phyloP scores from a whole-genome alignment of 2,797 vertebrate genomes.

The Tokudaia tokunoshimensis region DNA sequence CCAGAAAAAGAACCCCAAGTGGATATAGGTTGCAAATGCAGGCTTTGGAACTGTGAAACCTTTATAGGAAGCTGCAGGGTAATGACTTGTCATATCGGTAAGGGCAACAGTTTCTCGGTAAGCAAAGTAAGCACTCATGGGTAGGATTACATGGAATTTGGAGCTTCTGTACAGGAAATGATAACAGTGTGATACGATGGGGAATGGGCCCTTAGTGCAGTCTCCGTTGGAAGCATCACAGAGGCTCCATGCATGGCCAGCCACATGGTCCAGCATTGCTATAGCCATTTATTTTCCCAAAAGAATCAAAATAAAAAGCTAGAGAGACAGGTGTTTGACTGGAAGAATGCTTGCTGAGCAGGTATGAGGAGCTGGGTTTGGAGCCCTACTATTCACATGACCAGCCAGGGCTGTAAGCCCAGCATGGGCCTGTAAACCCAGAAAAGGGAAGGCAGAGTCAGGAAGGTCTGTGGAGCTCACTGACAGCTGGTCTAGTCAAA shows the following conservation, averaged over 20 bases:
- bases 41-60: background rate
- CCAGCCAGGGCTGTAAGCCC: background rate
- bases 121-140: background rate
- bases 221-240: fast-evolving
- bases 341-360: background rate
- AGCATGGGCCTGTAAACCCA: background rate
- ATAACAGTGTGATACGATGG: background rate
- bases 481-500: background rate
- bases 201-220: background rate
- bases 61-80: too few relatives aligned
- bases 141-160: background rate
- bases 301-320: background rate
- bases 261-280: too few relatives aligned
- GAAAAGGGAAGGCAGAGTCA: background rate
- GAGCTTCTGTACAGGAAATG: background rate
- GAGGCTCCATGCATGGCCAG: background rate
- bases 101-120: background rate
- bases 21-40: background rate
- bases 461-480: background rate
- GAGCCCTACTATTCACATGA: too few relatives aligned
- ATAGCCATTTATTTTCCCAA: background rate
- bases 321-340: background rate
- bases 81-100: background rate
- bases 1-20: background rate
- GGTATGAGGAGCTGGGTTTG: background rate